Conservation (phyloP, 2,888 invertebrate genomes). For the Lasioglossum marginatum region DNA sequence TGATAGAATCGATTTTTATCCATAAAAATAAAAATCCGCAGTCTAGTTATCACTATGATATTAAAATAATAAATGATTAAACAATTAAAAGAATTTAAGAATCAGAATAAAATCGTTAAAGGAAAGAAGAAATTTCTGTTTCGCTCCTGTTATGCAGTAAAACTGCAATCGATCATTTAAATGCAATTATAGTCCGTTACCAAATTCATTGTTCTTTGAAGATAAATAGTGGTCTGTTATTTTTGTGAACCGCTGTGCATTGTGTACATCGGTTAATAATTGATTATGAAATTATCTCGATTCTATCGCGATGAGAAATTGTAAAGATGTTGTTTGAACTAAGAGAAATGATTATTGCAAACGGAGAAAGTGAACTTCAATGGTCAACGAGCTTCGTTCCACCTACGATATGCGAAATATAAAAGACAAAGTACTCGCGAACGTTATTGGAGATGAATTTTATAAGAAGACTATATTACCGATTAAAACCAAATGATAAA, state of each 20-base stretch:
- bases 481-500: constrained; percentile 3
- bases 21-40: background rate
- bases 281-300: constrained; percentile 3
- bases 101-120: no score
- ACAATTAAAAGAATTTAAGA: background rate
- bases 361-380: background rate
- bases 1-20: background rate
- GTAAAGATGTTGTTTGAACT: background rate
- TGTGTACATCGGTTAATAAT: background rate
- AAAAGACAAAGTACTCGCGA: background rate
- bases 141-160: no score
- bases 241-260: background rate
- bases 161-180: no score
- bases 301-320: background rate
- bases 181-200: no score
- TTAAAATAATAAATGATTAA: background rate
- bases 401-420: background rate
- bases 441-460: constrained; percentile 20
- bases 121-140: no score
- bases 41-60: no score
- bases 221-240: background rate
- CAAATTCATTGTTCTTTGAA: background rate
- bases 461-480: constrained; percentile 25
- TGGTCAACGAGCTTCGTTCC: background rate
- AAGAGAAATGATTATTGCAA: background rate